A percentile compares a stretch with the other conserved stretches of the same genome.
Conservation (phyloP, 2,888 invertebrate genomes). For the Sipha maydis region DNA sequence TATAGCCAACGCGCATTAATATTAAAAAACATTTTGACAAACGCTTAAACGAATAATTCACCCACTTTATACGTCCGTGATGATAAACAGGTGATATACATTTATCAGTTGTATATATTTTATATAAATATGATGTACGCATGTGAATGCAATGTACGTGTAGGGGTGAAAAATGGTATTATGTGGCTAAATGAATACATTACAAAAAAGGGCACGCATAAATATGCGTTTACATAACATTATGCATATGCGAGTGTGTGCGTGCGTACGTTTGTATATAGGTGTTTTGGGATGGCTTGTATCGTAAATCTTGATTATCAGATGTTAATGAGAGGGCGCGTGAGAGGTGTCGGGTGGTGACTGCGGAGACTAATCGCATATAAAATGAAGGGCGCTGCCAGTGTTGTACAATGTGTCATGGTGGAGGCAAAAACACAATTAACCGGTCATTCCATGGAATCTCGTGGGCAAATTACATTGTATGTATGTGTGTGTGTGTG, state of each 20-base stretch:
- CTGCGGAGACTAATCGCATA: slow-evolving; percentile 51
- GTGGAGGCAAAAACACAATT: slow-evolving; percentile 56
- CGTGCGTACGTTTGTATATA: background rate
- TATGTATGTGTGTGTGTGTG: background rate
- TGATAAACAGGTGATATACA: background rate
- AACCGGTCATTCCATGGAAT: slow-evolving; percentile 50
- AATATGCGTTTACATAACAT: slow-evolving; percentile 28
- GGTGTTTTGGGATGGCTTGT: background rate
- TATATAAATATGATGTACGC: background rate
- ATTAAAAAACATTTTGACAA: too few species aligned
- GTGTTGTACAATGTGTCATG: slow-evolving; percentile 53
- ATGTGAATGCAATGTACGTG: background rate
- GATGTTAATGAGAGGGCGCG: slow-evolving; percentile 52
- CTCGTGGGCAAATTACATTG: slow-evolving; percentile 53
- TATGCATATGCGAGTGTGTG: background rate
- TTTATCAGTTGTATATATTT: too few species aligned
- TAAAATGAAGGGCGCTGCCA: slow-evolving; percentile 47
- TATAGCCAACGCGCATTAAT: background rate
- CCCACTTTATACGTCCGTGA: background rate
- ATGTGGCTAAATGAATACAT: slow-evolving; percentile 24
- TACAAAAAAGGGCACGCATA: slow-evolving; percentile 9
- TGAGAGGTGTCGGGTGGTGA: slow-evolving; percentile 19
- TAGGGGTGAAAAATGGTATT: background rate
- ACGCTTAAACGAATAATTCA: background rate
- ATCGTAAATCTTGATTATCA: slow-evolving; percentile 55